Evolutionary conservation across 2,797 vertebrate genomes (phyloP), one percentile per base, ranked within the genome.

Genomic region (Mus spretus): DNA sequence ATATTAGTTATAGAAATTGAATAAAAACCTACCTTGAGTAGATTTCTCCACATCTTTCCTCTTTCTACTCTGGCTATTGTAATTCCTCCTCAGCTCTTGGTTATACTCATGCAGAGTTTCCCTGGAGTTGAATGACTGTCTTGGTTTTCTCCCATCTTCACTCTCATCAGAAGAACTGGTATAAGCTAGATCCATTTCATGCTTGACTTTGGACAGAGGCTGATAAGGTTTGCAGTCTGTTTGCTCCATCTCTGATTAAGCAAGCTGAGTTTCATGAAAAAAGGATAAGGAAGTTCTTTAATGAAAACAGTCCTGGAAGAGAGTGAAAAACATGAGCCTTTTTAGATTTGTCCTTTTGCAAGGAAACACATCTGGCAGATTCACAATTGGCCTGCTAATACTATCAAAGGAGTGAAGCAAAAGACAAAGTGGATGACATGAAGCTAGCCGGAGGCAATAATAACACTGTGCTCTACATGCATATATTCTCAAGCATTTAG

Each of bases 181-280:
- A 98, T 99, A 99, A 96, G 99, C 99, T 98, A 99, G 98, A 98
- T 99, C 99, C 99, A 99, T 99, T 98, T 99, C 99, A 98, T 99
- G 99, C 94, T 99, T 99, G 24, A 99, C 99, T 98, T 99, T 99
- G 47, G 99, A 99, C 98, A 99, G 98, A 37, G 99, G 99, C 98
- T 99, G 99, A 98, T 99, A 99, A 95, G 99, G 99, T 99, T 99
- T 99, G 98, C 99, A 99, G 99, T 99, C 99, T 98, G 99, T 99
- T 98, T 99, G 99, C 98, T 99, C 99, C 99, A 99, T 99, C 98
- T 98, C 99, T 99, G 96, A 97, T 96, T 96, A 97, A 98, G 98
- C 74, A 98, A 98, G 98, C 96, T 98, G 98, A 98, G 98, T 98
- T 97, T 98, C 99, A 99, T 99, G 99, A 99, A 99, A 99, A 98